Conservation (phyloP, 2,113 vertebrate species). For the Corythaixoides concolor region DNA sequence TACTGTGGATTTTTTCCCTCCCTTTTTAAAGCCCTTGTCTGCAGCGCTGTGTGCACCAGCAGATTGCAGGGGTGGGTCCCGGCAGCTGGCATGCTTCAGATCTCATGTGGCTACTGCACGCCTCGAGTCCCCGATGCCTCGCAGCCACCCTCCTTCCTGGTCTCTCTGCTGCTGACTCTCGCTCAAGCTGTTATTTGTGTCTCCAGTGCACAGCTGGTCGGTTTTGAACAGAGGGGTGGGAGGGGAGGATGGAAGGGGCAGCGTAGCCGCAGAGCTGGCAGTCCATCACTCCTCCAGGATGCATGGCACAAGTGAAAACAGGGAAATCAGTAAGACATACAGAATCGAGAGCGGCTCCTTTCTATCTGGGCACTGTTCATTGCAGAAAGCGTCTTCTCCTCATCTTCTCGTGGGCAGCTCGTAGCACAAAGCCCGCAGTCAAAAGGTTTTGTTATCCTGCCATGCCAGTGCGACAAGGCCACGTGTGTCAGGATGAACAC, state of each 20-base stretch:
- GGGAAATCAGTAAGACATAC: neutral
- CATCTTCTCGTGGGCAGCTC: neutral
- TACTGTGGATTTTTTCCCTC: neutral
- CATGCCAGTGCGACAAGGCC: neutral
- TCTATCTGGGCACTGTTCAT: neutral
- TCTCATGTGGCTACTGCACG: slow-evolving; percentile 25
- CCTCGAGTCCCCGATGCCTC: neutral
- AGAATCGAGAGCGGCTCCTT: neutral
- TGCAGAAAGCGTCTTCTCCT: neutral
- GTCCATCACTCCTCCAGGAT: slow-evolving; percentile 20
- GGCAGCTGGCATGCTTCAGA: slow-evolving; percentile 49
- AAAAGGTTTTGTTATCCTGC: neutral
- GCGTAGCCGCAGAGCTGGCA: neutral
- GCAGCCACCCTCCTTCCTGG: neutral
- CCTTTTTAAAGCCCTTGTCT: neutral
- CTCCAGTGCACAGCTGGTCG: neutral
- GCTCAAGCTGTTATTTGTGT: neutral
- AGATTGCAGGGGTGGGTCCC: slow-evolving; percentile 64
- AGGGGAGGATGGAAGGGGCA: slow-evolving; percentile 38
- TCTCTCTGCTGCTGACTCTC: neutral
- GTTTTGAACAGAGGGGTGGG: slow-evolving; percentile 42
- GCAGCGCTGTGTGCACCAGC: neutral
- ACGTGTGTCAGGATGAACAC: neutral
- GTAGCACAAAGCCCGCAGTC: neutral
- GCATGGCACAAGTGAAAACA: neutral